phyloP scores from a whole-genome alignment of 2,113 vertebrate genomes.

The Ameiurus melas region DNA sequence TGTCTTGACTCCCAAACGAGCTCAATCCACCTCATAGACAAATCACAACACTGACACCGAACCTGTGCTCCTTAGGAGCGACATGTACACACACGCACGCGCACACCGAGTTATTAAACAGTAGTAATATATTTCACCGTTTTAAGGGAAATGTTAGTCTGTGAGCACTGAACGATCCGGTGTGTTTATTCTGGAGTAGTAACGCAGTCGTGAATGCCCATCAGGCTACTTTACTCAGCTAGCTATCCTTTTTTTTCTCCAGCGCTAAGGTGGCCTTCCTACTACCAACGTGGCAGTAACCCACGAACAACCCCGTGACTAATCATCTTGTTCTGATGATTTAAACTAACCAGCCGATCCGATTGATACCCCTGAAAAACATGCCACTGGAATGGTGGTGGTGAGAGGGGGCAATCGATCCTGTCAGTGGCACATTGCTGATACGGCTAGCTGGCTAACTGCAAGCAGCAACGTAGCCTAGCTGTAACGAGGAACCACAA shows the following conservation, averaged over 20 bases:
- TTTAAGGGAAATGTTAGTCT: neutral
- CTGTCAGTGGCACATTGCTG: slow-evolving; percentile 70
- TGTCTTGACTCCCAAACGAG: slow-evolving; percentile 30
- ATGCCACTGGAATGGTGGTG: neutral
- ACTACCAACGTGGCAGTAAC: slow-evolving; percentile 37
- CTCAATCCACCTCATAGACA: neutral
- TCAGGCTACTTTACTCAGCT: slow-evolving; percentile 60
- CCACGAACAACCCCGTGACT: slow-evolving; percentile 3
- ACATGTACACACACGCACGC: neutral
- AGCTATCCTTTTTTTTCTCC: slow-evolving; percentile 59
- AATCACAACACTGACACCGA: slow-evolving; percentile 31
- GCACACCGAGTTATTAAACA: neutral
- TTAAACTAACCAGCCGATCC: neutral
- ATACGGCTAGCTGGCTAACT: slow-evolving; percentile 67
- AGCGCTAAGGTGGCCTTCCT: slow-evolving; percentile 51
- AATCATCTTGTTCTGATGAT: neutral
- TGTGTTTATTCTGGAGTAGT: slow-evolving; percentile 39
- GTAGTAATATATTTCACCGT: no score
- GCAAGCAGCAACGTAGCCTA: slow-evolving; percentile 61
- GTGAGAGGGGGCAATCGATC: slow-evolving; percentile 10
- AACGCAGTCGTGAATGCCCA: slow-evolving; percentile 47
- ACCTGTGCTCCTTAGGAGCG: slow-evolving; percentile 2
- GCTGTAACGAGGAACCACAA: slow-evolving; percentile 45
- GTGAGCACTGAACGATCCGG: no score
- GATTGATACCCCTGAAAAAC: neutral